Base-by-base conservation (phyloP, 2,888 invertebrate genomes). In the Embidobia sp. region DNA sequence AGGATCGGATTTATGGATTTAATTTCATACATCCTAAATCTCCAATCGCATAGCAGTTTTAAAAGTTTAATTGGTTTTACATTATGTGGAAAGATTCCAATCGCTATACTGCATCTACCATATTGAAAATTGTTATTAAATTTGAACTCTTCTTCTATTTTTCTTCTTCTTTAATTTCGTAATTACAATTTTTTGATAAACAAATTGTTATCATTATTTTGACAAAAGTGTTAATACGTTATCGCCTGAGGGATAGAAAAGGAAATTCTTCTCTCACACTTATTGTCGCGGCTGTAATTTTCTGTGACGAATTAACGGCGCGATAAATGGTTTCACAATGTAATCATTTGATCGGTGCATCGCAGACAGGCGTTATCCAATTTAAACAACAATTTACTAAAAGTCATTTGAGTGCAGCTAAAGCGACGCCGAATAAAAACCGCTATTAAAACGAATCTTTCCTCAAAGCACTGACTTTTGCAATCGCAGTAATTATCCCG, bases 261-360 rank as follows among this genome's bases (percentile, higher is more conserved):
- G 19, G 11, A 64, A 72, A 16, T 49, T 48, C 27, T 49, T 31
- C 22, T 67, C 42, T n/a, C 53, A 18, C 29, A 40, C 37, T 67
- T 59, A 59, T 74, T 66, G 53, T 67, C 61, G 33, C 33, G 40
- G 35, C 33, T 63, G 67, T 67, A 75, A 75, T 75, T 67, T 75
- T 67, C 55, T 67, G 67, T 75, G 67, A 67, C 75, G 61, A 75
- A 67, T 75, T 63, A 75, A 67, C 67, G 75, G 61, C 16, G 67
- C 75, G 75, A 75, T 75, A 75, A 75, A 75, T 67, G 67, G 55
- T 75, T 75, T 67, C 67, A 75, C 63, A 75, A 75, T 55, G 40
- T 69, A 63, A 63, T 59, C 11, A 74, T 67, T 53, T 55, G 59
- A 74, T 69, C 63, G 49, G n/a, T 22, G 29, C 27, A 59, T 35